phyloP scores from a whole-genome alignment of 2,113 vertebrate genomes.

The Meles meles region DNA sequence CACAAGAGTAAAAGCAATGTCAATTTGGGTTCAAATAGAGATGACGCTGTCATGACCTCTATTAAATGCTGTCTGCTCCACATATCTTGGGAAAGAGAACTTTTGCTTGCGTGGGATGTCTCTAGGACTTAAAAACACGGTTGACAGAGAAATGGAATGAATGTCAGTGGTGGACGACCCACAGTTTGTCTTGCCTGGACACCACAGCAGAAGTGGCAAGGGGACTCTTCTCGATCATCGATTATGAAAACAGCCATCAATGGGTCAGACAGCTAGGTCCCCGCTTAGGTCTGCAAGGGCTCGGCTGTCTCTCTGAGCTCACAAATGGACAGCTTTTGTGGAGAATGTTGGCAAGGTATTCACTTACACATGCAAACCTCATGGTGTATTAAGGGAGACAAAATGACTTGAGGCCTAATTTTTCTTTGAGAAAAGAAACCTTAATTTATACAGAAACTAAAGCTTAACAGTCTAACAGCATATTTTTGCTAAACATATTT shows the following conservation, averaged over 20 bases:
- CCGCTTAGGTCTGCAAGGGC: background rate
- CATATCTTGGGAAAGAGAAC: background rate
- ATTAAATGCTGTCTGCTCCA: background rate
- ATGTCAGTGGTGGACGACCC: background rate
- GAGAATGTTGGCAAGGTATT: background rate
- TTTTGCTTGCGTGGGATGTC: background rate
- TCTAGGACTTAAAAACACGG: background rate
- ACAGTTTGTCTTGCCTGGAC: background rate
- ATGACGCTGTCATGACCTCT: background rate
- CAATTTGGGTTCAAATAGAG: background rate
- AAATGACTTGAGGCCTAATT: background rate
- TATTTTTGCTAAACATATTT: background rate
- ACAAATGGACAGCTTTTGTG: background rate
- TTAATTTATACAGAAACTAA: background rate
- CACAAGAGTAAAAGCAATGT: background rate
- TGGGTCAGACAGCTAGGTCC: background rate
- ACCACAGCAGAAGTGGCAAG: background rate
- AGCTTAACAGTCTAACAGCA: background rate
- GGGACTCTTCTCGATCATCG: background rate
- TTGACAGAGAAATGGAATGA: background rate
- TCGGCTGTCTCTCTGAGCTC: background rate
- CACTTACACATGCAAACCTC: background rate
- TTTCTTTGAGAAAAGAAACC: background rate
- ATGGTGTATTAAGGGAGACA: background rate
- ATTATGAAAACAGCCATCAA: fast-evolving